phyloP scores from a whole-genome alignment of 1,140 invertebrate genomes.

The Orussus abietinus region DNA sequence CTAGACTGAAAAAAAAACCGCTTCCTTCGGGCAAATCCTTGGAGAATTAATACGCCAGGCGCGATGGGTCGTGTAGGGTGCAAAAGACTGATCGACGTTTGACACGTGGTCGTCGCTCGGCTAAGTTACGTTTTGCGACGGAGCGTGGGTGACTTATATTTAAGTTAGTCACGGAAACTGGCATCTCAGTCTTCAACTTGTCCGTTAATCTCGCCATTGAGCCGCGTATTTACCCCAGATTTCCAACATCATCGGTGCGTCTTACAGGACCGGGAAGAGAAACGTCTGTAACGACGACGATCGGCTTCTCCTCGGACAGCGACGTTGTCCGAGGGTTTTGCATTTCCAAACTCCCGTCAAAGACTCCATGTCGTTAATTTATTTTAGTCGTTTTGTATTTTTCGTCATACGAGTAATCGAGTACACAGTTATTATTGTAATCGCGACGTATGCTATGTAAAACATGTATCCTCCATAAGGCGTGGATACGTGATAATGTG shows the following conservation, averaged over 20 bases:
- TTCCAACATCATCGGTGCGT: conserved; percentile 12
- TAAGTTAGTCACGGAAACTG: too few relatives aligned
- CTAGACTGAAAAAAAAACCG: conserved; percentile 45
- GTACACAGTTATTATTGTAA: conserved; percentile 27
- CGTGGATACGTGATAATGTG: conserved; percentile 20
- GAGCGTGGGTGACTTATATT: too few relatives aligned
- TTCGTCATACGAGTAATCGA: conserved; percentile 34
- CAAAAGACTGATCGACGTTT: conserved; percentile 1
- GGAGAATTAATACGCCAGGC: conserved; percentile 21
- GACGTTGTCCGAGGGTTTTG: too few relatives aligned
- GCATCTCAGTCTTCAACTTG: too few relatives aligned
- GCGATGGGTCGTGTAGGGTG: neutral
- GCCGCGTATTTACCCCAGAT: too few relatives aligned
- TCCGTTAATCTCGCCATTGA: too few relatives aligned
- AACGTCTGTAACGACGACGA: conserved; percentile 1
- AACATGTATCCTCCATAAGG: too few relatives aligned
- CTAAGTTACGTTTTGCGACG: neutral
- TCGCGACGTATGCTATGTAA: conserved; percentile 18
- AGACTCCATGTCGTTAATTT: conserved; percentile 44
- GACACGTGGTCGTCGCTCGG: too few relatives aligned
- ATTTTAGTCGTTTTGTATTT: conserved; percentile 49
- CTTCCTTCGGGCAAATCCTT: conserved; percentile 31
- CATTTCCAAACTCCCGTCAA: too few relatives aligned
- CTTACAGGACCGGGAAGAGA: too few relatives aligned
- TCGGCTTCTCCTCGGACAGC: too few relatives aligned